Evolutionary conservation across 2,797 vertebrate genomes (phyloP).

Genomic region (Thalassophryne amazonica): DNA sequence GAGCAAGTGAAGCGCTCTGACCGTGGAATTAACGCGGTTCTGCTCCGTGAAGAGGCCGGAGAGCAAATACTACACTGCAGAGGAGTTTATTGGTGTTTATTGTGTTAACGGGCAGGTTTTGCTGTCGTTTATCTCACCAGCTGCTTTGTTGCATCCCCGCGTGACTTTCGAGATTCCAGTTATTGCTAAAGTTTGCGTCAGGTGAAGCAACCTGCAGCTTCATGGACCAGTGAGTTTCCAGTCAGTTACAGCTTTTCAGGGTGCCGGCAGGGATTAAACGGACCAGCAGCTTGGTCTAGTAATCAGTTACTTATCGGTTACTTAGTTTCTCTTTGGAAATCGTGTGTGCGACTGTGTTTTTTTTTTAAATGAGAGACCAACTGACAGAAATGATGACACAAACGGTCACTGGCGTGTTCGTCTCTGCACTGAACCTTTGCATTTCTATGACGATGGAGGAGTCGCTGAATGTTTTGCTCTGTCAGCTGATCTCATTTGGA

Average conservation of each 20-base stretch:
- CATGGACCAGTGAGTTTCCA: conserved; percentile 58
- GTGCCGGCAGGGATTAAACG: conserved; percentile 19
- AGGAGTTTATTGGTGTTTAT: conserved; percentile 67
- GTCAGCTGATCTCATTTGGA: too few species aligned
- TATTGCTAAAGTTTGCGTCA: conserved; percentile 41
- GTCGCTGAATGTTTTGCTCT: too few species aligned
- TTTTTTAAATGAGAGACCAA: too few species aligned
- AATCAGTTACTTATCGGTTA: too few species aligned
- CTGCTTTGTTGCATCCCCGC: conserved; percentile 27
- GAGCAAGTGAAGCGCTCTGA: conserved; percentile 57
- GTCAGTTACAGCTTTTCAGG: conserved; percentile 41
- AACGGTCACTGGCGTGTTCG: too few species aligned
- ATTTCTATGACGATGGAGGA: too few species aligned
- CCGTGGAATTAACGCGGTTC: conserved; percentile 68
- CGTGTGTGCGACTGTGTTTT: too few species aligned
- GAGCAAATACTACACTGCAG: conserved; percentile 54
- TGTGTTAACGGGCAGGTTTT: conserved; percentile 52
- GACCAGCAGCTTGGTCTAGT: too few species aligned
- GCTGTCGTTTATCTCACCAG: conserved; percentile 41
- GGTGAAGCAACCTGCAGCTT: conserved; percentile 41
- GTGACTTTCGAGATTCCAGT: conserved; percentile 37
- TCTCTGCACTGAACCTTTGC: too few species aligned
- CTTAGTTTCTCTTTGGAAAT: too few species aligned
- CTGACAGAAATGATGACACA: too few species aligned
- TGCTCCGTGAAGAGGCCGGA: conserved; percentile 52